These are phyloP conservation scores for Amphipyra berbera DNA, from an alignment of 2,888 invertebrate genomes.

Conservation along the genomic window DNA sequence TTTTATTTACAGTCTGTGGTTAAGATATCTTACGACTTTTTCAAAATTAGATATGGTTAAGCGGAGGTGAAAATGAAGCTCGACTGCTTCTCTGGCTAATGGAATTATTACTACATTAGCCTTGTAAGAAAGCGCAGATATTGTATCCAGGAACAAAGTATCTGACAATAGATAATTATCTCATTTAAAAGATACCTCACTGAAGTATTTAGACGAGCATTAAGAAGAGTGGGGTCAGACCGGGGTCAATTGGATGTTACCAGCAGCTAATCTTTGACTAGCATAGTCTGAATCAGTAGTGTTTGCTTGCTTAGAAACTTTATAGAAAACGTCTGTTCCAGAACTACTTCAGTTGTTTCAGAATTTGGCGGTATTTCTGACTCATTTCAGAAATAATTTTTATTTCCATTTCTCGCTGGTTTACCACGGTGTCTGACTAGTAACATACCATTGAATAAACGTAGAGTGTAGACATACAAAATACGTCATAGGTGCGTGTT, in stretches of 20 bases:
- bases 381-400: neutral
- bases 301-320: slow-evolving; percentile 6
- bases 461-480: slow-evolving; percentile 1
- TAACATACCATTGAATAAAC: slow-evolving; percentile 6
- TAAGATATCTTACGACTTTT: too few relatives aligned
- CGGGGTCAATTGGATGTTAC: slow-evolving; percentile 53
- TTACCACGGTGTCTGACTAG: neutral
- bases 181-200: slow-evolving; percentile 36
- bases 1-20: too few relatives aligned
- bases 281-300: slow-evolving; percentile 22
- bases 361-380: neutral
- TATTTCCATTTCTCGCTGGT: neutral
- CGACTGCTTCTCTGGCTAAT: too few relatives aligned
- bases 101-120: too few relatives aligned
- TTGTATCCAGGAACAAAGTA: slow-evolving; percentile 13
- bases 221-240: slow-evolving; percentile 32
- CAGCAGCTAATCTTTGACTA: slow-evolving; percentile 43
- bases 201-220: slow-evolving; percentile 45
- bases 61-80: too few relatives aligned
- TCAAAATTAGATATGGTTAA: too few relatives aligned
- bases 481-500: slow-evolving; percentile 24
- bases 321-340: neutral
- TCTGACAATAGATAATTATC: slow-evolving; percentile 32
- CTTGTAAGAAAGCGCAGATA: too few relatives aligned
- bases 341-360: neutral